phyloP scores from a whole-genome alignment of 2,888 invertebrate species.

The Agriopis aurantiaria region DNA sequence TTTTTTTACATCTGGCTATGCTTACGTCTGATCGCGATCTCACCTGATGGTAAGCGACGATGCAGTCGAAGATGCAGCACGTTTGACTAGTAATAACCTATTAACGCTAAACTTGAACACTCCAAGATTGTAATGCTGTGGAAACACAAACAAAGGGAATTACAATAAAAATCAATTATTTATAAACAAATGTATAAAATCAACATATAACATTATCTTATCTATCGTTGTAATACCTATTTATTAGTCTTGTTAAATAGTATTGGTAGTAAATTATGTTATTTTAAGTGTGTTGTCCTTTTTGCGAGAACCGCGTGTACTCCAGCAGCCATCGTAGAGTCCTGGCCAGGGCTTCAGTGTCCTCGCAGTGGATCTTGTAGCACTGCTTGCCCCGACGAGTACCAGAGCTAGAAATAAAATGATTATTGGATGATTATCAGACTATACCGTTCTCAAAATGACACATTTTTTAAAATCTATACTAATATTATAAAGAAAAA shows the following conservation, averaged over 20 bases:
- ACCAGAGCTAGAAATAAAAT: constrained; percentile 10
- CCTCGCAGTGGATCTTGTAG: constrained; percentile 71
- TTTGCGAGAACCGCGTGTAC: constrained; percentile 46
- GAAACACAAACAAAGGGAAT: not conserved
- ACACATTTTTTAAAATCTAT: no score
- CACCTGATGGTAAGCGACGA: no score
- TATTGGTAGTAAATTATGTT: not conserved
- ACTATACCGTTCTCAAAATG: not conserved
- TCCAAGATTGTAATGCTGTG: not conserved
- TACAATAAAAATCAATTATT: not conserved
- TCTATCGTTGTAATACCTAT: no score
- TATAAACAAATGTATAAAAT: constrained; percentile 5
- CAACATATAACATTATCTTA: not conserved
- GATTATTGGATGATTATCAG: no score
- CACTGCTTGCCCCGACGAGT: constrained; percentile 59
- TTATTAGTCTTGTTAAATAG: not conserved
- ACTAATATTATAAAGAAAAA: no score
- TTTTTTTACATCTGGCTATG: no score
- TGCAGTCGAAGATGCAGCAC: no score
- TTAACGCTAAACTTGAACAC: no score
- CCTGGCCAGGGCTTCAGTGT: constrained; percentile 62
- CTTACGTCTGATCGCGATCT: no score
- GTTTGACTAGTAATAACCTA: no score
- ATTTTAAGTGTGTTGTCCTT: constrained; percentile 26
- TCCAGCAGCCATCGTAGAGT: constrained; percentile 68